Conservation (phyloP, 2,888 invertebrate species). For the Lysandra coridon region DNA sequence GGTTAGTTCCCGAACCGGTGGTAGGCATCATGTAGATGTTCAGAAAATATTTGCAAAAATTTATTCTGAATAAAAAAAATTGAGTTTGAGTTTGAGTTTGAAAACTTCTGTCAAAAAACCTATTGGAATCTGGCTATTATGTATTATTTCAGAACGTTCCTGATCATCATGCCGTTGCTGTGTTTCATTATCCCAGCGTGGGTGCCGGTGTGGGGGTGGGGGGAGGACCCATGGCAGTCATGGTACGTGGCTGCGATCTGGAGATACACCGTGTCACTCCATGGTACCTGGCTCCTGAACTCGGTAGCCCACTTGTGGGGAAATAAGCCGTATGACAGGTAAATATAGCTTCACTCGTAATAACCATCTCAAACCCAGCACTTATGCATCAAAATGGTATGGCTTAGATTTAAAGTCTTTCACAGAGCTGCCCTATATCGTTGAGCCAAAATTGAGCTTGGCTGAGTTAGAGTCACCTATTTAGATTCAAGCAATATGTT, state of each 20-base stretch:
- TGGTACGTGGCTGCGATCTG: constrained; percentile 88
- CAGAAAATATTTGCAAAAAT: too few species aligned
- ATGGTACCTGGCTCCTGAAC: constrained; percentile 96
- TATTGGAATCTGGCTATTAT: not conserved
- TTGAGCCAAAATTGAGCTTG: not conserved
- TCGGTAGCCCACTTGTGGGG: constrained; percentile 97
- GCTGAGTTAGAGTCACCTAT: not conserved
- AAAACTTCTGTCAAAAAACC: not conserved
- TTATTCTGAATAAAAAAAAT: too few species aligned
- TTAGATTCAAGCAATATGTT: constrained; percentile 38
- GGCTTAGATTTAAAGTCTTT: not conserved
- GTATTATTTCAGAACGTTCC: constrained; percentile 83
- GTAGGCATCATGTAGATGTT: too few species aligned
- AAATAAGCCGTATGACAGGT: constrained; percentile 93
- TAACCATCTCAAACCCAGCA: not conserved
- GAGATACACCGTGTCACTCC: constrained; percentile 88
- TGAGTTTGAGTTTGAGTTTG: too few species aligned
- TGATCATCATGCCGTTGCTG: constrained; percentile 86
- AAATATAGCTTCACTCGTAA: constrained; percentile 51
- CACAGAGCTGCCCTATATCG: not conserved
- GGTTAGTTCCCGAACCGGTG: too few species aligned
- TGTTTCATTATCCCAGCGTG: constrained; percentile 91
- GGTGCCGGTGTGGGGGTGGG: constrained; percentile 88
- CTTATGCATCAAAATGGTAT: not conserved
- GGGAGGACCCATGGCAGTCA: constrained; percentile 85